These are phyloP conservation scores for Tiliqua scincoides DNA, from an alignment of 2,113 vertebrate species.

Conservation along the genomic window DNA sequence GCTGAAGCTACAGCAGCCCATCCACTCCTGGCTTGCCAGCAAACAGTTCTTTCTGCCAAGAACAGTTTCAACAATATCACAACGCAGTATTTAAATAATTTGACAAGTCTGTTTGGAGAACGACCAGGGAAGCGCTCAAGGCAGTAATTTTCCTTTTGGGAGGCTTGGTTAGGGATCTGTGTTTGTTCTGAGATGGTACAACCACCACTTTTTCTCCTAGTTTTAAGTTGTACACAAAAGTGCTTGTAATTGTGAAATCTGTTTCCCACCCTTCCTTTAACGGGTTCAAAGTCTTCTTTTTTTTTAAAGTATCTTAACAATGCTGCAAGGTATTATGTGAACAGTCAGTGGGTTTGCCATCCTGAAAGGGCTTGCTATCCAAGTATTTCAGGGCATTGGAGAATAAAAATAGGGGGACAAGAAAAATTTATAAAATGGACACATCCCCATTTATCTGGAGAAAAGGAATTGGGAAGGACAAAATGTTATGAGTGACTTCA, in stretches of 20 bases:
- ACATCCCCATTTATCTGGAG: no score
- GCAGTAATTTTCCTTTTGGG: conserved; percentile 78
- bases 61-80: conserved; percentile 84
- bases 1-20: conserved; percentile 80
- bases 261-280: neutral
- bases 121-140: conserved; percentile 70
- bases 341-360: no score
- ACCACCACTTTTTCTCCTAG: conserved; percentile 36
- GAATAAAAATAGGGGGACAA: no score
- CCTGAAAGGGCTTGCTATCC: no score
- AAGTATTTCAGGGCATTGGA: no score
- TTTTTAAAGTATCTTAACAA: no score
- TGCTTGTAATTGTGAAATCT: neutral
- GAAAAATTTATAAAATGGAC: no score
- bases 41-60: conserved; percentile 75
- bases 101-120: conserved; percentile 76
- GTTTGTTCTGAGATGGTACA: conserved; percentile 69
- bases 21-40: conserved; percentile 85
- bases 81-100: conserved; percentile 81
- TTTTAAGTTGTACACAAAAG: neutral
- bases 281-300: neutral
- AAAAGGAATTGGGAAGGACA: no score
- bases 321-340: no score
- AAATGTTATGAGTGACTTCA: no score
- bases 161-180: conserved; percentile 56